A percentile compares a stretch with the other conserved stretches of the same genome.
phyloP scores from a whole-genome alignment of 2,888 invertebrate species.

The Panzeria rudis region DNA sequence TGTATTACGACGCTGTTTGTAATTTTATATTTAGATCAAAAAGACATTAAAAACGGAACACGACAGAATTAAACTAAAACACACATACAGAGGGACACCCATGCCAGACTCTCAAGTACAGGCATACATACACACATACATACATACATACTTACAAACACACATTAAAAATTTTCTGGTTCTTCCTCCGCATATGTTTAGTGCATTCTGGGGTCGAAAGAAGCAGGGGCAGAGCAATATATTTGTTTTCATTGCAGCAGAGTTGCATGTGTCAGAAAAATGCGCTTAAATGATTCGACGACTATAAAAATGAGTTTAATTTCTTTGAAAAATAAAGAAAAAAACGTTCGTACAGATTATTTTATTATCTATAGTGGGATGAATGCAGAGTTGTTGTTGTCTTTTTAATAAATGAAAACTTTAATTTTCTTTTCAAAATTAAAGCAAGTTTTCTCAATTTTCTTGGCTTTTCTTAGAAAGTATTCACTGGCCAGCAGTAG shows the following conservation, averaged over 20 bases:
- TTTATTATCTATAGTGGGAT: constrained; percentile 24
- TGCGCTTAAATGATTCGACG: constrained; percentile 1
- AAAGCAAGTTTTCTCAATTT: neutral
- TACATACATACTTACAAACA: neutral
- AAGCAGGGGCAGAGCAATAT: constrained; percentile 7
- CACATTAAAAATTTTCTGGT: constrained; percentile 15
- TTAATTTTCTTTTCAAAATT: neutral
- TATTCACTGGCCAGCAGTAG: neutral
- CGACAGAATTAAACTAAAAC: constrained; percentile 6
- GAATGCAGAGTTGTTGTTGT: neutral
- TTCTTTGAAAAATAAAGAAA: neutral
- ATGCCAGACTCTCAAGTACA: constrained; percentile 10
- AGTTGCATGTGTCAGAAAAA: constrained; percentile 19
- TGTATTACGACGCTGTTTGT: constrained; percentile 26
- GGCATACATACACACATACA: neutral
- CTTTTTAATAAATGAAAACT: neutral
- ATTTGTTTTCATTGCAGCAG: neutral
- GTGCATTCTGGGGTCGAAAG: neutral
- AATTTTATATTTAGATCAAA: constrained; percentile 70
- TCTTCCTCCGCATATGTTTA: constrained; percentile 28
- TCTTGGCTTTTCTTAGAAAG: neutral
- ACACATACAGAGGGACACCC: neutral
- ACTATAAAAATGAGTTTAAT: constrained; percentile 17
- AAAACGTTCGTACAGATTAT: constrained; percentile 6
- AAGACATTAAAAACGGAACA: constrained; percentile 64